Evolutionary conservation across 1,140 invertebrate species (phyloP).

Genomic region (Apis mellifera): Amel_HAv3.1 CM009934.2:5939001-5939500

Average conservation of each 20-base stretch:
- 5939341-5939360: not conserved
- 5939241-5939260: no score
- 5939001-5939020: not conserved
- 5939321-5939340: no score
- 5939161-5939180: conserved; percentile 85
- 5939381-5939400: conserved; percentile 85
- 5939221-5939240: not conserved
- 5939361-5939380: conserved; percentile 82
- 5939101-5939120: conserved; percentile 88
- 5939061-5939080: conserved; percentile 21
- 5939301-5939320: no score
- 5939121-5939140: conserved; percentile 87
- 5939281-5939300: no score
- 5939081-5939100: conserved; percentile 87
- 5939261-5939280: no score
- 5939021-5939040: not conserved
- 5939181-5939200: conserved; percentile 87
- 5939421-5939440: conserved; percentile 83
- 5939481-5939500: conserved; percentile 89
- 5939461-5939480: conserved; percentile 85
- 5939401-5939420: conserved; percentile 83
- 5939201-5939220: conserved; percentile 82
- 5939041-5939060: not conserved
- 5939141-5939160: conserved; percentile 86
- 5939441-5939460: conserved; percentile 84